These are phyloP conservation scores for Halcyon malimbica DNA, from an alignment of 2,113 vertebrate species.

Conservation along the genomic window DNA sequence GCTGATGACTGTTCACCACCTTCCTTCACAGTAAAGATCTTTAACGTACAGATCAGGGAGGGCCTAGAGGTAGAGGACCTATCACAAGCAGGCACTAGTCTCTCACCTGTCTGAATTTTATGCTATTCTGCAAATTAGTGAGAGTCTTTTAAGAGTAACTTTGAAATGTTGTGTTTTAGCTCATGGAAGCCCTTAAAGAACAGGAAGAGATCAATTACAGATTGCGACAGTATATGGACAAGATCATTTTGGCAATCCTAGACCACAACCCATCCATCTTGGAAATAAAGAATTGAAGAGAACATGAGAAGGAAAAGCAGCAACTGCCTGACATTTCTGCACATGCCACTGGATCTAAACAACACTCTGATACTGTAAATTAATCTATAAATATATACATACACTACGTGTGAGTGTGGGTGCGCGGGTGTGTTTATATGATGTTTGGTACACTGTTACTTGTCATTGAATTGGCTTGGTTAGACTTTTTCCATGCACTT, in stretches of 20 bases:
- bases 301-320: constrained; percentile 14
- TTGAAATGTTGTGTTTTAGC: constrained; percentile 71
- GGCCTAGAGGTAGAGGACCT: neutral
- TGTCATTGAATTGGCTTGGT: constrained; percentile 61
- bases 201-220: constrained; percentile 97
- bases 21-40: neutral
- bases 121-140: neutral
- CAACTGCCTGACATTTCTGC: constrained; percentile 36
- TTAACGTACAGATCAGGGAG: neutral
- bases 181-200: constrained; percentile 97
- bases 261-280: constrained; percentile 98
- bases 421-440: constrained; percentile 64
- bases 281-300: constrained; percentile 92
- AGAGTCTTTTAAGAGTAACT: neutral
- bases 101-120: neutral
- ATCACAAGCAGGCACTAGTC: neutral
- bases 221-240: constrained; percentile 98
- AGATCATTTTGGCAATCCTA: constrained; percentile 95
- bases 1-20: neutral
- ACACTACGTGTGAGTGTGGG: constrained; percentile 52
- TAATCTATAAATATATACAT: constrained; percentile 67
- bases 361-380: constrained; percentile 68
- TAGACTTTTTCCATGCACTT: constrained; percentile 68
- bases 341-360: constrained; percentile 61
- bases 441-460: constrained; percentile 55